Percentiles rank a stretch among this genome's conserved stretches.
Conservation (phyloP, 2,113 vertebrate species). For the Coturnix japonica region DNA sequence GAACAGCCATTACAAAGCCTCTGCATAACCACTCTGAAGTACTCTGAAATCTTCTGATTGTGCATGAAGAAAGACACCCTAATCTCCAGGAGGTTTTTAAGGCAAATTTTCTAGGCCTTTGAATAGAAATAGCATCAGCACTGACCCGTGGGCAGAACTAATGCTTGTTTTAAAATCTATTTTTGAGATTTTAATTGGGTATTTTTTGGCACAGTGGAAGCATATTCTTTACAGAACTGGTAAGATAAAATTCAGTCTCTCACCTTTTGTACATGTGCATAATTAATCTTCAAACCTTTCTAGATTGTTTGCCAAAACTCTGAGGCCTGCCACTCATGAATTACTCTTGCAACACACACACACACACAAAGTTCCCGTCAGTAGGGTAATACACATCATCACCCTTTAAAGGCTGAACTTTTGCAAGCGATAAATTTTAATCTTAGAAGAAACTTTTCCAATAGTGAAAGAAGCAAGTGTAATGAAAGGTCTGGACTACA, state of each 20-base stretch:
- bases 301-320: constrained; percentile 3
- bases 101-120: not conserved
- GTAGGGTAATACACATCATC: not conserved
- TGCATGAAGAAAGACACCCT: not conserved
- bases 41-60: not conserved
- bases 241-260: constrained; percentile 62
- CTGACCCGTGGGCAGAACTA: not conserved
- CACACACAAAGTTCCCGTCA: not conserved
- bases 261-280: constrained; percentile 36
- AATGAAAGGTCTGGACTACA: not conserved
- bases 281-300: constrained; percentile 56
- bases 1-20: not conserved
- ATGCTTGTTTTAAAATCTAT: constrained; percentile 27
- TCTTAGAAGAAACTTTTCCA: not conserved
- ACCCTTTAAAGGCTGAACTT: not conserved
- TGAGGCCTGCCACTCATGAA: not conserved
- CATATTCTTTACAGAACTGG: not conserved
- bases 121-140: not conserved
- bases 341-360: not conserved
- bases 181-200: constrained; percentile 56
- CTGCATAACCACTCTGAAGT: not conserved
- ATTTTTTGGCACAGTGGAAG: constrained; percentile 33
- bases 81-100: not conserved
- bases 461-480: not conserved
- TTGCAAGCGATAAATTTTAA: constrained; percentile 7